These are phyloP conservation scores for Isurus oxyrinchus DNA, from an alignment of 2,113 vertebrate genomes.

Conservation along the genomic window DNA sequence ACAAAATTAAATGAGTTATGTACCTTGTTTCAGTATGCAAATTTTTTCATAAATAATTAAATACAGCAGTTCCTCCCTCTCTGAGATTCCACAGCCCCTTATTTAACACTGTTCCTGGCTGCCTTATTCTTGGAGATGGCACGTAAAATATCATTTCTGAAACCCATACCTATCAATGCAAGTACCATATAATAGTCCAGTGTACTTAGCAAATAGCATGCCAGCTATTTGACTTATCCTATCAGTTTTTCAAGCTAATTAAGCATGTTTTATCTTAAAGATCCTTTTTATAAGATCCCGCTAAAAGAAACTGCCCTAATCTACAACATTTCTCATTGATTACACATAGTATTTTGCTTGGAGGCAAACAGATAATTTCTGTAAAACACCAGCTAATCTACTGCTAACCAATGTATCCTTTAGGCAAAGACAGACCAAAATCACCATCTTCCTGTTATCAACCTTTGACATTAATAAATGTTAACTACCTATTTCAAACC, in stretches of 20 bases:
- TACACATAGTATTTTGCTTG: background rate
- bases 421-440: conserved; percentile 15
- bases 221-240: background rate
- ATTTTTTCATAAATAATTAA: background rate
- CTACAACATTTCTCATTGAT: conserved; percentile 30
- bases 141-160: background rate
- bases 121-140: background rate
- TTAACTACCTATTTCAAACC: background rate
- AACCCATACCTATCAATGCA: background rate
- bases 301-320: background rate
- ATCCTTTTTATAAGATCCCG: conserved; percentile 1
- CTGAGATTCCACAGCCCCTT: background rate
- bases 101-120: background rate
- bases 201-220: background rate
- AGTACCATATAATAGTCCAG: background rate
- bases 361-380: conserved; percentile 32
- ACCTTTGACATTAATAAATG: conserved; percentile 37
- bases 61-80: background rate
- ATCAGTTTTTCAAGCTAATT: conserved; percentile 27
- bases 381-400: conserved; percentile 35
- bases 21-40: background rate
- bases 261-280: background rate
- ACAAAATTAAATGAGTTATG: background rate
- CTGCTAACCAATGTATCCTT: conserved; percentile 35
- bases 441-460: conserved; percentile 37